Percentiles rank a stretch among this genome's conserved stretches.
Conservation (phyloP, 2,113 vertebrate species). For the Merops nubicus region DNA sequence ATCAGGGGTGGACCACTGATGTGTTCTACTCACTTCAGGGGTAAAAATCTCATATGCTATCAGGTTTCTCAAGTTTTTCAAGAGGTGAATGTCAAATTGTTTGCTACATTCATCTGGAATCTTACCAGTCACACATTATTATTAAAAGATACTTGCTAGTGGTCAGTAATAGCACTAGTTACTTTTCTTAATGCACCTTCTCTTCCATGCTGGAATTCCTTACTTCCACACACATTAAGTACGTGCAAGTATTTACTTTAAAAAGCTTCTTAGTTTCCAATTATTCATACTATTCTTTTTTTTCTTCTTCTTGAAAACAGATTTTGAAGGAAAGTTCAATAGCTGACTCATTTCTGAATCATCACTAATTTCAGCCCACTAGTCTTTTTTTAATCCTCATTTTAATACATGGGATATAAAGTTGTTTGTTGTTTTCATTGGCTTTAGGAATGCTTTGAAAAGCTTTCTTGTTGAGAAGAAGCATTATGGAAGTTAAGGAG, state of each 20-base stretch:
- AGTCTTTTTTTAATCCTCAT: slow-evolving; percentile 51
- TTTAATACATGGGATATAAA: slow-evolving; percentile 1
- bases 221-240: not conserved
- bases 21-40: not conserved
- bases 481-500: not conserved
- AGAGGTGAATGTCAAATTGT: not conserved
- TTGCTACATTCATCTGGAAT: not conserved
- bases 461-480: not conserved
- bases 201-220: not conserved
- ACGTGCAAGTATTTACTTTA: slow-evolving; percentile 56
- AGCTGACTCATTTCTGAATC: slow-evolving; percentile 78
- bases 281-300: slow-evolving; percentile 61
- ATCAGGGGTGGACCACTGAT: not conserved
- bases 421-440: slow-evolving; percentile 30
- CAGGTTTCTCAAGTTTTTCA: not conserved
- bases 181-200: not conserved
- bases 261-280: slow-evolving; percentile 64
- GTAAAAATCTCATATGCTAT: not conserved
- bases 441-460: not conserved
- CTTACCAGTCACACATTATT: not conserved
- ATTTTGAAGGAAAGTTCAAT: slow-evolving; percentile 68
- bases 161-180: not conserved
- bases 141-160: not conserved
- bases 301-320: slow-evolving; percentile 67
- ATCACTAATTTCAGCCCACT: slow-evolving; percentile 75